A percentile compares a stretch with the other conserved stretches of the same genome.
Conservation (phyloP, 2,113 vertebrate species). For the Pelecanus crispus region DNA sequence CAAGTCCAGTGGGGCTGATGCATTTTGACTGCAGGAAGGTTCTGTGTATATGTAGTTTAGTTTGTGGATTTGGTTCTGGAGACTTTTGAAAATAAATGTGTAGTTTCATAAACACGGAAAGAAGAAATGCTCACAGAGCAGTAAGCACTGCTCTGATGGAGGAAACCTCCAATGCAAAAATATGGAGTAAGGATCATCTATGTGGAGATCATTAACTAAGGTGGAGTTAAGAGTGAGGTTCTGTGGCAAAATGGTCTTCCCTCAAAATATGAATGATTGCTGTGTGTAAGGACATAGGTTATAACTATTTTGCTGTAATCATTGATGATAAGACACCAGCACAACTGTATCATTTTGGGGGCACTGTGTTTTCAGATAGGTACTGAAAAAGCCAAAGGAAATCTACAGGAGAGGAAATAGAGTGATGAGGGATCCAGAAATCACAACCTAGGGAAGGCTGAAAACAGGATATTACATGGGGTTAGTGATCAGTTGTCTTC, state of each 20-base stretch:
- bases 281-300: neutral
- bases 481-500: neutral
- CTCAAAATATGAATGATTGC: neutral
- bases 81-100: neutral
- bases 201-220: neutral
- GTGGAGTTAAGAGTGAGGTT: neutral
- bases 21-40: neutral
- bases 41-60: neutral
- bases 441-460: neutral
- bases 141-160: neutral
- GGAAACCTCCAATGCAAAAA: neutral
- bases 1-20: neutral
- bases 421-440: neutral
- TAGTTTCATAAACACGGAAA: neutral
- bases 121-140: neutral
- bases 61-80: neutral
- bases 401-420: neutral
- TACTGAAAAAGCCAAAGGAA: neutral
- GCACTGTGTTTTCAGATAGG: neutral
- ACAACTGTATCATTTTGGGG: neutral
- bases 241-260: neutral
- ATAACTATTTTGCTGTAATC: neutral
- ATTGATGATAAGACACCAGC: neutral
- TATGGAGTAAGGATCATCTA: neutral
- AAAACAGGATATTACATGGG: neutral